Base-by-base conservation (phyloP, 2,888 invertebrate genomes). In the Dolomedes plantarius region DNA sequence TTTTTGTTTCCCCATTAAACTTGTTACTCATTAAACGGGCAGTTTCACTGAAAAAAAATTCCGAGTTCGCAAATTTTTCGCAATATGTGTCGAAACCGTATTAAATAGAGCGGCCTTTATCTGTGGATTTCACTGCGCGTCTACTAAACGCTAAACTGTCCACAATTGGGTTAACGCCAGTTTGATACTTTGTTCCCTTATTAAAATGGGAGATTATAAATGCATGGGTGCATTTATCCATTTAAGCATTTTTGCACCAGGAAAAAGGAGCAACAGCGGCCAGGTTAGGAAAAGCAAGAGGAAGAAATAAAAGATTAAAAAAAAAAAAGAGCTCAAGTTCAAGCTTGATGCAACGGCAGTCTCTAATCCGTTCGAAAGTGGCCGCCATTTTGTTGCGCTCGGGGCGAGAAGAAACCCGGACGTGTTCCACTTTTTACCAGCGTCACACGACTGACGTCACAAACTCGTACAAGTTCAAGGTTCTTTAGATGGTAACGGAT, bases 391-490 rank as follows among this genome's bases (percentile, higher is more conserved):
- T 29, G 28, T 19, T 1, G 9, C 9, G 16, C 28, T 65, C 29
- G 6, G 32, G 68, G 32, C 50, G n/a, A 69, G 11, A 46, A 56
- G 9, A 50, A 69, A 69, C 68, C 77, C 77, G 77, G 77, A 77
- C 36, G 62, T 77, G 77, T 56, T 56, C 77, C 23, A 77, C 69
- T 77, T 77, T 28, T 1, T n/a, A n/a, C 23, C 65, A 46, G 56
- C 77, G 68, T 69, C 77, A 77, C 39, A 46, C 2, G 23, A 1
- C 28, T 32, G 1, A 5, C 77, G 16, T 23, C 36, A 50, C 27
- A 32, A 31, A 19, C 41, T 27, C 31, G n/a, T 29, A 29, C 65
- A 77, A 77, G 77, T 77, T 77, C 77, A 77, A 77, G 77, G 77
- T 27, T 27, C 23, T 56, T 69, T 29, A 0, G 7, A 46, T 2